Base-by-base conservation (phyloP, 2,113 vertebrate genomes). In the Octodon degus region DNA sequence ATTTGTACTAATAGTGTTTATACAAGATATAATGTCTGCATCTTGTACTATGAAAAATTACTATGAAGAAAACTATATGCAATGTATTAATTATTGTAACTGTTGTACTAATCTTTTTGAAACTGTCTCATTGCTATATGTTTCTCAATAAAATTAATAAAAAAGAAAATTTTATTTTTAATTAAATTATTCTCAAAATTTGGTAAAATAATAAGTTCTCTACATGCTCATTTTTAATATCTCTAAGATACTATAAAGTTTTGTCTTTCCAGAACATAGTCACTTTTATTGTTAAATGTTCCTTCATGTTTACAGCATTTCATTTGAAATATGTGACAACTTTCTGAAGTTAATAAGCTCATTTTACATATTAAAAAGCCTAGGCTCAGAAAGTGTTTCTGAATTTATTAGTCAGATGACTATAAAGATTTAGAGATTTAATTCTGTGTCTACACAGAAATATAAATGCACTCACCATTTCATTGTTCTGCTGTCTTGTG, bases 151-250 rank as follows among this genome's bases (percentile, higher is more conserved):
- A 50, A 50, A 50, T 50, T 50, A 50, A 9, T 50, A 10, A 50
- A 50, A 50, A 50, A 50, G 37, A 40, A 53, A 65, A 86, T 60
- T 63, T 68, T 86, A 25, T 55, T n/a, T 76, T 67, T 72, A 37
- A 87, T 67, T 86, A 80, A 82, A 91, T 53, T 67, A 72, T 84
- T 88, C n/a, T 88, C 50, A 90, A 94, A 94, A 86, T 27, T 30
- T 13, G 0, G 5, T 90, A 68, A 10, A 60, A 67, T 68, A 27
- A 67, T 58, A 72, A 83, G 13, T 5, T 53, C 32, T 82, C 9
- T 58, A 3, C 27, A 2, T 53, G 7, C 37, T 77, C 63, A 4
- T 82, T 93, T 77, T 81, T 4, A 96, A 11, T 27, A 79, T 76
- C 12, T 79, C 74, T 94, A 19, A 79, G 62, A 70, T 40, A 32